Conservation (phyloP, 2,797 vertebrate genomes). For the Scarus forsteni region DNA sequence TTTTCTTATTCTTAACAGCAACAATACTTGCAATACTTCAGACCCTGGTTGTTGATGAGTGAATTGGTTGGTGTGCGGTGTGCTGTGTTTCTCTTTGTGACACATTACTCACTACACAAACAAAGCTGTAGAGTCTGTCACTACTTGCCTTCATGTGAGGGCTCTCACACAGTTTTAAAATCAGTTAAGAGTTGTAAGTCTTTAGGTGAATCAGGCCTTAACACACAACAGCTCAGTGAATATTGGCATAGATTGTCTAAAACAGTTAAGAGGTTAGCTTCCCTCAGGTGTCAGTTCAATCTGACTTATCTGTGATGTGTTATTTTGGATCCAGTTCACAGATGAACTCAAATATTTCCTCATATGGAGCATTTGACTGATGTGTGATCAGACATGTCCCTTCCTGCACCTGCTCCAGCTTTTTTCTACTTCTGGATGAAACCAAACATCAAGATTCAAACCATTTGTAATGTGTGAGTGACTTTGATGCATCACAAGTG, state of each 20-base stretch:
- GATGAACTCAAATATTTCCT: slow-evolving; percentile 5
- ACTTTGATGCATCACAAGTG: slow-evolving; percentile 12
- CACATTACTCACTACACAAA: slow-evolving; percentile 1
- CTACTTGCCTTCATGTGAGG: no score
- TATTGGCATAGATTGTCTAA: slow-evolving; percentile 4
- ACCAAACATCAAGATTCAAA: background rate
- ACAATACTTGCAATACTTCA: no score
- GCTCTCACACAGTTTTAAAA: no score
- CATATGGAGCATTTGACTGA: slow-evolving; percentile 33
- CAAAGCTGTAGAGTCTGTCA: background rate
- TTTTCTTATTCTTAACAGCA: no score
- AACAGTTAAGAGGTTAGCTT: slow-evolving; percentile 6
- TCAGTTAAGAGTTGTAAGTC: no score
- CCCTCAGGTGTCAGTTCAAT: slow-evolving; percentile 12
- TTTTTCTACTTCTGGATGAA: background rate
- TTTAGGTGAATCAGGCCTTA: background rate
- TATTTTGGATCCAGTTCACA: slow-evolving; percentile 26
- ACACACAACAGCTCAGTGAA: slow-evolving; percentile 31
- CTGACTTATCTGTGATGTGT: slow-evolving; percentile 14
- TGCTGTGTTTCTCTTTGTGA: slow-evolving; percentile 12
- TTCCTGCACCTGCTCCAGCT: slow-evolving; percentile 3
- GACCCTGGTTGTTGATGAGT: no score
- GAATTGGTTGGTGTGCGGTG: no score
- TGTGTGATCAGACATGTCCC: slow-evolving; percentile 11
- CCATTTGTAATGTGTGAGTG: background rate